Base-by-base conservation (phyloP, 2,888 invertebrate genomes). In the Ditula angustiorana region DNA sequence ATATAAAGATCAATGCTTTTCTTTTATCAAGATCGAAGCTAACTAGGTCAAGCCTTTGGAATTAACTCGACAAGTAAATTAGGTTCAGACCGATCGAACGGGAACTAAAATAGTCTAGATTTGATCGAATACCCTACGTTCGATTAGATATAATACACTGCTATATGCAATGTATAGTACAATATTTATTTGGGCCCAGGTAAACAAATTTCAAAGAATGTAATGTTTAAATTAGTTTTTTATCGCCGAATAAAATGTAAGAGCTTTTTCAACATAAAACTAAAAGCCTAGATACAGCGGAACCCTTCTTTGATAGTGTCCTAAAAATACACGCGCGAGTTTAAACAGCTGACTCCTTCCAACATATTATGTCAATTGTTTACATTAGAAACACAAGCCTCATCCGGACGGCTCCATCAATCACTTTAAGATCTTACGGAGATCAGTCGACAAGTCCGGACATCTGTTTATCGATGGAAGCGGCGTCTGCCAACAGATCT, bases 371-470 rank as follows among this genome's bases (percentile, higher is more conserved):
- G 63, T 58, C 63, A 64, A 64, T 64, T 64, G 63, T 64, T 58
- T 64, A 64, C 63, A 52, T 23, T 49, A 23, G 41, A 28, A 44
- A 58, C 28, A 33, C 63, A 21, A 58, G 58, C 26, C 44, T 49
- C 30, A 47, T 47, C 44, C 41, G 50, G 49, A 52, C 56, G 57
- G 63, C 35, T 64, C 63, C 46, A 46, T 58, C 57, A 57, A 58
- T 63, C 58, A 44, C 33, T 24, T 44, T 56, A 44, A 52, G 50
- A 58, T 64, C 35, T 33, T 28, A 35, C 46, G 35, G 63, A 58
- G 58, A 64, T 64, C 63, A 64, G 52, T 64, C 63, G 58, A 64
- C 63, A 64, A 16, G 46, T 47, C 46, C 30, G 41, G 58, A 46
- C 21, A 21, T 41, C 26, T 64, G 64, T 64, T 59, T 64, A 47